phyloP scores from a whole-genome alignment of 2,888 invertebrate genomes.

The Nasonovia ribisnigri region DNA sequence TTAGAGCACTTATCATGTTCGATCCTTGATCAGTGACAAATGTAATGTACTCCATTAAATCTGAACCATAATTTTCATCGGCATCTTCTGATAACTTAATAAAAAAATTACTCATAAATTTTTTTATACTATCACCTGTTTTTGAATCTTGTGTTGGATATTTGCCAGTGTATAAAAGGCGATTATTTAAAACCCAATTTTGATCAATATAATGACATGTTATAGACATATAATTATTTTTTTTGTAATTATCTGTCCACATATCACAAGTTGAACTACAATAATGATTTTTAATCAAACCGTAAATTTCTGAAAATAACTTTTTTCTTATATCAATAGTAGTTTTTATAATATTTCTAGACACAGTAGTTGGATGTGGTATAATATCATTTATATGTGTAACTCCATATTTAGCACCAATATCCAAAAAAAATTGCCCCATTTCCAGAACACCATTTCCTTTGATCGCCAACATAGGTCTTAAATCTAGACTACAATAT shows the following conservation, averaged over 20 bases:
- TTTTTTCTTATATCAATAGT: neutral
- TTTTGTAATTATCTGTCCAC: no score
- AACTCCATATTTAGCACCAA: no score
- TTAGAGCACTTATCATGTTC: no score
- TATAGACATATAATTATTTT: neutral
- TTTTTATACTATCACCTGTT: neutral
- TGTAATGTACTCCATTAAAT: no score
- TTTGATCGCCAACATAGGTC: no score
- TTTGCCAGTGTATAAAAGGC: neutral
- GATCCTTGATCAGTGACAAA: no score
- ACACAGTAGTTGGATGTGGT: constrained; percentile 7
- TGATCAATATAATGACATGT: neutral
- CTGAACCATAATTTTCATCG: no score
- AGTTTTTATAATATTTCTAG: neutral
- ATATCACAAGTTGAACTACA: neutral
- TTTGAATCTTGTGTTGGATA: neutral
- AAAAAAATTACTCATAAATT: neutral
- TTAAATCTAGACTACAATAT: no score
- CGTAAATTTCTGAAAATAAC: neutral
- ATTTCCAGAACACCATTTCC: no score
- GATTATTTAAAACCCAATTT: neutral
- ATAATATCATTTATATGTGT: neutral
- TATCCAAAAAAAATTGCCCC: no score
- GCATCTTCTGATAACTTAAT: neutral
- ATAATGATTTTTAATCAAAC: neutral